Conservation (phyloP, 2,888 invertebrate species). For the Celastrina argiolus region DNA sequence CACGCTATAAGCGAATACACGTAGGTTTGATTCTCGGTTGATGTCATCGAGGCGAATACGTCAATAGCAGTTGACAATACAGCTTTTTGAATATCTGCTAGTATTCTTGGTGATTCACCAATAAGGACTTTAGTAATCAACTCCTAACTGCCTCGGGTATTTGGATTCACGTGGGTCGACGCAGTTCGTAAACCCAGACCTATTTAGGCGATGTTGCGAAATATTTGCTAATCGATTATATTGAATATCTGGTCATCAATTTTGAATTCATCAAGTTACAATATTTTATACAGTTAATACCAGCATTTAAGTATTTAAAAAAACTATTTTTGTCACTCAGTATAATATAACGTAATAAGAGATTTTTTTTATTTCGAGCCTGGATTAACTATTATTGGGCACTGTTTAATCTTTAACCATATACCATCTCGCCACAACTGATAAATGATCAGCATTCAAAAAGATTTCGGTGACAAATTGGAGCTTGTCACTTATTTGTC, state of each 20-base stretch:
- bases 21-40: slow-evolving; percentile 39
- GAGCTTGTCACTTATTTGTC: not conserved
- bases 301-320: not conserved
- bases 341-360: not conserved
- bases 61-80: slow-evolving; percentile 25
- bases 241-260: not conserved
- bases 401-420: not conserved
- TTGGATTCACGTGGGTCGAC: slow-evolving; percentile 5
- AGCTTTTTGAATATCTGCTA: slow-evolving; percentile 20
- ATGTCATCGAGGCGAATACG: slow-evolving; percentile 35
- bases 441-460: not conserved
- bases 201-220: slow-evolving; percentile 9
- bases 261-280: not conserved
- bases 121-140: slow-evolving; percentile 17
- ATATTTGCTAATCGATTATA: not conserved
- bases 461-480: not conserved
- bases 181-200: slow-evolving; percentile 3
- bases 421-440: not conserved
- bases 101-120: slow-evolving; percentile 16
- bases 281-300: not conserved
- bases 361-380: not conserved
- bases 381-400: not conserved
- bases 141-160: not conserved
- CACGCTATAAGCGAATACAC: slow-evolving; percentile 35
- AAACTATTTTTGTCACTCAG: too few relatives aligned